A percentile compares a stretch with the other conserved stretches of the same genome.
phyloP scores from a whole-genome alignment of 2,113 vertebrate species.

The Tupaia chinensis region DNA sequence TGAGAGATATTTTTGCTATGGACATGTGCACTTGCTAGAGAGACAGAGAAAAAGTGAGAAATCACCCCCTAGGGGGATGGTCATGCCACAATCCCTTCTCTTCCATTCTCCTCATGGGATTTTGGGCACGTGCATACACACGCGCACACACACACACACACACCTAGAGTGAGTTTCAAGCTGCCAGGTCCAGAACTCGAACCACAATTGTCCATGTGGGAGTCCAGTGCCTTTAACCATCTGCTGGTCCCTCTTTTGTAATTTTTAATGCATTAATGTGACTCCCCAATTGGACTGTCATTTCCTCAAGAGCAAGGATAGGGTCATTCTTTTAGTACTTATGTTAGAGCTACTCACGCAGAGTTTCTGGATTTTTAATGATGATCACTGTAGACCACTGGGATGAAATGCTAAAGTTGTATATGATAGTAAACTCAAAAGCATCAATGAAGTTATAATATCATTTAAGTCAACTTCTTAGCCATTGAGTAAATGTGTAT shows the following conservation, averaged over 20 bases:
- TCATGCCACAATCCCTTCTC: too few species aligned
- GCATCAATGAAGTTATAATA: background rate
- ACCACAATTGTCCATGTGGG: too few species aligned
- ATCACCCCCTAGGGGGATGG: too few species aligned
- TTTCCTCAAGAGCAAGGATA: background rate
- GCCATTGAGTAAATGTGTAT: background rate
- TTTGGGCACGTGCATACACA: too few species aligned
- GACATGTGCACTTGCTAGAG: too few species aligned
- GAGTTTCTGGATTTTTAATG: background rate
- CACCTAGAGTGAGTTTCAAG: too few species aligned
- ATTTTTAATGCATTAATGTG: background rate
- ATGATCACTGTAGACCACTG: background rate
- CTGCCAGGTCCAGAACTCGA: too few species aligned
- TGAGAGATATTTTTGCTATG: too few species aligned
- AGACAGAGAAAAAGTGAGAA: too few species aligned
- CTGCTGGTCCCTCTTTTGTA: background rate
- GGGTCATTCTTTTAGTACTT: background rate
- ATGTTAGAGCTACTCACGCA: background rate
- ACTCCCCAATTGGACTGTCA: background rate
- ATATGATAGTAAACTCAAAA: background rate
- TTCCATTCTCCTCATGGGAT: too few species aligned
- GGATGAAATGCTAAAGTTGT: background rate
- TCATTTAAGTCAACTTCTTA: background rate
- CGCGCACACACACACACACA: too few species aligned
- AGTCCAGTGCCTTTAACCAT: too few species aligned